Base-by-base conservation (phyloP, 2,797 vertebrate species). In the Miichthys miiuy region DNA sequence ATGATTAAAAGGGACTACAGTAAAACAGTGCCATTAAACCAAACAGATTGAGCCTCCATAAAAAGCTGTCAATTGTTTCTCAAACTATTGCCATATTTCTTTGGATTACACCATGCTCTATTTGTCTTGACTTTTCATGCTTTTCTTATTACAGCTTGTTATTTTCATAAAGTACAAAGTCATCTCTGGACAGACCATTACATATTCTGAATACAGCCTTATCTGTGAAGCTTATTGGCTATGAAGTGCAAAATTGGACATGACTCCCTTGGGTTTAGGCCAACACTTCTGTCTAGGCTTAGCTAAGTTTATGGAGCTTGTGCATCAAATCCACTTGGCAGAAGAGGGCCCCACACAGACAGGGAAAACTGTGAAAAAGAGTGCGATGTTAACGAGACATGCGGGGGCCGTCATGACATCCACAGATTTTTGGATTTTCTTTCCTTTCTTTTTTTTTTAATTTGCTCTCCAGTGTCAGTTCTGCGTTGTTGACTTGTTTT, bases 191-290 rank as follows among this genome's bases (percentile, higher is more conserved):
- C 68, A 86, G 82, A 79, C 4, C 30, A 87, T 84, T 81, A 83
- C 71, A 81, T 84, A 84, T 87, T 81, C 65, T 72, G 62, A 86
- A 75, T 52, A 17, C 69, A 65, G 73, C 41, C 75, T 77, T 68
- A 82, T 88, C 77, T 81, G 70, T 68, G 63, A 86, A 72, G 71
- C 81, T 84, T 70, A 77, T 72, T 88, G 77, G 72, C 77, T 82
- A 81, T 82, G 82, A 89, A 88, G 80, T 83, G 81, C 77, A 83
- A 87, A 86, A 91, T 81, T 90, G 87, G 79, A 88, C 78, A 72
- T 44, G 60, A 76, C 77, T 87, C 75, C 72, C 75, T 63, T 88
- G 89, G 81, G 83, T 76, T 62, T 6, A 46, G 63, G 82, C 85
- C 87, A 88, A 75, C 68, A 79, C 77, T 77, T 86, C 80, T 71